A percentile compares a stretch with the other conserved stretches of the same genome.
Evolutionary conservation across 1,140 invertebrate genomes (phyloP).

Genomic region (Lethrus apterus): DNA sequence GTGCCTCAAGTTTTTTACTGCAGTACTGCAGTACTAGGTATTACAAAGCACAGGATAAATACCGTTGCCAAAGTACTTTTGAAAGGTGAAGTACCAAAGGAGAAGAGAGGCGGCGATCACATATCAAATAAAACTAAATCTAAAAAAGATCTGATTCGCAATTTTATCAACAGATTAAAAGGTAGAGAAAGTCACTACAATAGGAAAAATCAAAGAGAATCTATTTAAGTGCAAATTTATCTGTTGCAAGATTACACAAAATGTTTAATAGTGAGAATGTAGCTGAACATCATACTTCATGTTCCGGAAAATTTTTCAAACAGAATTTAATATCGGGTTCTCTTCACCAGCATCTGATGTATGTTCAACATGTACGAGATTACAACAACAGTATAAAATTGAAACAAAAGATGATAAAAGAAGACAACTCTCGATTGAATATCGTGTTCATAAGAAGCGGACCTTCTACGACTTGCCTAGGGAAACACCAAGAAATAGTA

Average conservation of each 20-base stretch:
- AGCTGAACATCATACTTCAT: conserved; percentile 17
- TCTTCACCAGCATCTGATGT: conserved; percentile 17
- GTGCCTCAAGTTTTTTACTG: conserved; percentile 10
- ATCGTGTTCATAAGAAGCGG: conserved; percentile 17
- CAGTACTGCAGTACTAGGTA: conserved; percentile 5
- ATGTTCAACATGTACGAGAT: conserved; percentile 16
- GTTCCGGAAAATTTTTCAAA: conserved; percentile 19
- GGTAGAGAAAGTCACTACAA: conserved; percentile 18
- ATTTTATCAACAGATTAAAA: conserved; percentile 18
- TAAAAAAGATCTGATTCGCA: conserved; percentile 15
- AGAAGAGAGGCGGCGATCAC: conserved; percentile 8
- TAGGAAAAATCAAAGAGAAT: not conserved
- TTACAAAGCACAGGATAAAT: conserved; percentile 14
- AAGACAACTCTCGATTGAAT: conserved; percentile 15
- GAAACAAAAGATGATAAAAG: conserved; percentile 11
- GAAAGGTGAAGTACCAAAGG: conserved; percentile 12
- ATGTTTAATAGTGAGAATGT: conserved; percentile 18
- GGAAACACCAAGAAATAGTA: conserved; percentile 17
- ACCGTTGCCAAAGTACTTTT: conserved; percentile 13
- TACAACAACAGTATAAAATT: conserved; percentile 13
- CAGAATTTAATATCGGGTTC: conserved; percentile 19
- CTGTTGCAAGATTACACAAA: conserved; percentile 6
- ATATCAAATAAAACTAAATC: conserved; percentile 15
- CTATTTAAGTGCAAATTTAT: conserved; percentile 3
- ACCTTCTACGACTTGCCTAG: conserved; percentile 16